Percentiles rank a stretch among this genome's conserved stretches.
Evolutionary conservation across 2,113 vertebrate species (phyloP).

Genomic region (Phalacrocorax pelagicus): DNA sequence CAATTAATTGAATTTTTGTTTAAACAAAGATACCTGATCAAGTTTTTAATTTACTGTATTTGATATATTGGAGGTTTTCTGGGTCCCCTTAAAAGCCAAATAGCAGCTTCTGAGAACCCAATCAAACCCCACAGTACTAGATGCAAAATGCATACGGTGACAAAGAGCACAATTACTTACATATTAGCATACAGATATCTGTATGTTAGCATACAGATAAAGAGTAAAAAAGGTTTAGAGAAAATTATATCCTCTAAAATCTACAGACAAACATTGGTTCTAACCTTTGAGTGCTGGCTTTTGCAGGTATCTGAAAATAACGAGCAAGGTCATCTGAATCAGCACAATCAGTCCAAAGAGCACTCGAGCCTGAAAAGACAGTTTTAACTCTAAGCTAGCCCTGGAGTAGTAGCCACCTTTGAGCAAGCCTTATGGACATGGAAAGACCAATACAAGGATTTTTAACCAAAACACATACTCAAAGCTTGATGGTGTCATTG

Average conservation of each 20-base stretch:
- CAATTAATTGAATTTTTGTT: background rate
- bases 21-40: background rate
- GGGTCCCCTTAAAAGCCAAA: background rate
- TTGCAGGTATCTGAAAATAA: conserved; percentile 80
- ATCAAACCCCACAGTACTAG: background rate
- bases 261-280: background rate
- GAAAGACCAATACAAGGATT: background rate
- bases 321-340: conserved; percentile 80
- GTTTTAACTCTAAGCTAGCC: background rate
- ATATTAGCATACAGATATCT: background rate
- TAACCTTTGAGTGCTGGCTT: conserved; percentile 82
- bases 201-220: background rate
- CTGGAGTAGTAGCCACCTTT: background rate
- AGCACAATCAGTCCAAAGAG: conserved; percentile 79
- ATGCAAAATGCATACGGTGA: background rate
- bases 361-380: conserved; percentile 74
- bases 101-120: background rate
- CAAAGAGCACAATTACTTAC: background rate
- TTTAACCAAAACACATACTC: background rate
- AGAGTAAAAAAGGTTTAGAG: background rate
- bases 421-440: background rate
- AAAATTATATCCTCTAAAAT: background rate
- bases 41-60: background rate
- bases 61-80: background rate
- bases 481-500: background rate